These are phyloP conservation scores for Apodemia zela DNA, from an alignment of 2,888 invertebrate genomes.

Conservation along the genomic window DNA sequence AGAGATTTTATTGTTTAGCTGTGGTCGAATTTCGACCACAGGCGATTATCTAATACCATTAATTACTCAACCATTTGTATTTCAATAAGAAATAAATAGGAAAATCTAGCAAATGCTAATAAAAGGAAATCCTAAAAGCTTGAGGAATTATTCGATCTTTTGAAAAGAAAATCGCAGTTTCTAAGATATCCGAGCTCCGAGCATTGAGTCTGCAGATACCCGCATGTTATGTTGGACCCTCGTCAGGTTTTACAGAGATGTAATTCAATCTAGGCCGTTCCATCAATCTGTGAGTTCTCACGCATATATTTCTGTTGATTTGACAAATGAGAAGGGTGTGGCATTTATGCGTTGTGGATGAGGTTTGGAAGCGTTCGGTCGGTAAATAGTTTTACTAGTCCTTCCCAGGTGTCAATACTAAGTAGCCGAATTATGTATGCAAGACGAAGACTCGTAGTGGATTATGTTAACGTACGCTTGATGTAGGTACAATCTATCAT, in stretches of 20 bases:
- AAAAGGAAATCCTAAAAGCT: constrained; percentile 7
- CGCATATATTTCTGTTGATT: constrained; percentile 80
- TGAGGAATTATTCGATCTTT: constrained; percentile 6
- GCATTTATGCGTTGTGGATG: constrained; percentile 50
- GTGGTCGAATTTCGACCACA: too few relatives aligned
- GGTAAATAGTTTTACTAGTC: constrained; percentile 30
- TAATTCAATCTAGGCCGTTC: constrained; percentile 77
- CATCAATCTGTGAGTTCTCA: constrained; percentile 78
- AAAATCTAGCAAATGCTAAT: not conserved
- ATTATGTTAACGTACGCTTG: not conserved
- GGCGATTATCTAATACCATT: too few relatives aligned
- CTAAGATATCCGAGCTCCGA: constrained; percentile 43
- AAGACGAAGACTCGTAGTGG: constrained; percentile 2
- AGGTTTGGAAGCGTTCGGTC: constrained; percentile 41
- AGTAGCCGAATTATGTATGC: constrained; percentile 10
- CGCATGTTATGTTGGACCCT: constrained; percentile 74
- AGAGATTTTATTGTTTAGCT: too few relatives aligned
- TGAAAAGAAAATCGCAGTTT: constrained; percentile 17
- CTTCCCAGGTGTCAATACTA: constrained; percentile 23
- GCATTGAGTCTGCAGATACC: constrained; percentile 57
- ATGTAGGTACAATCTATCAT: not conserved
- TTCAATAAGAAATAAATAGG: not conserved
- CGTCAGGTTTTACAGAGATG: constrained; percentile 74
- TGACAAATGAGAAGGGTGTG: constrained; percentile 79
- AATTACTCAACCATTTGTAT: not conserved